phyloP scores from a whole-genome alignment of 2,888 invertebrate species.

The Eilema griseolum region DNA sequence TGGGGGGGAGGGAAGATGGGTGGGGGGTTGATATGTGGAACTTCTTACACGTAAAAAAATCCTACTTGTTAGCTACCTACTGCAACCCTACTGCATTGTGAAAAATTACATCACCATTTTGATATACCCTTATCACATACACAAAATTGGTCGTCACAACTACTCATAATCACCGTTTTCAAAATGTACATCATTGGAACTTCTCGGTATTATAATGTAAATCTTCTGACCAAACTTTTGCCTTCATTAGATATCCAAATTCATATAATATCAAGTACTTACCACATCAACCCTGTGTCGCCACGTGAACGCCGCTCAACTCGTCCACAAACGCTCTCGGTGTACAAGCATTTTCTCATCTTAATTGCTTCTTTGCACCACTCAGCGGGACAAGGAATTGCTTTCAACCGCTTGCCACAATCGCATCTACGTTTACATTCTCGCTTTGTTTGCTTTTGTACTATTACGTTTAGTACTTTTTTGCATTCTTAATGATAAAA shows the following conservation, averaged over 20 bases:
- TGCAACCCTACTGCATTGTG: no score
- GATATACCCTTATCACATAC: no score
- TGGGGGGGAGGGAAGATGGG: no score
- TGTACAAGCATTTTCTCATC: slow-evolving; percentile 59
- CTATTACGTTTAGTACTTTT: slow-evolving; percentile 44
- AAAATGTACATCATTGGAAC: no score
- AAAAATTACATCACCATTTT: no score
- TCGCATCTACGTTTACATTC: slow-evolving; percentile 48
- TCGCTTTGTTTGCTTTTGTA: slow-evolving; percentile 46
- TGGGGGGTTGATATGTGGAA: no score
- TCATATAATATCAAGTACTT: not conserved
- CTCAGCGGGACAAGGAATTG: slow-evolving; percentile 66
- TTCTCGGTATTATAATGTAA: no score
- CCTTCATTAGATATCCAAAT: not conserved
- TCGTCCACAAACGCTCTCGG: slow-evolving; percentile 42
- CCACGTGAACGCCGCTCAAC: slow-evolving; percentile 46
- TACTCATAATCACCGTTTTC: no score
- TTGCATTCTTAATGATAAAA: slow-evolving; percentile 31
- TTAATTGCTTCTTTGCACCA: slow-evolving; percentile 68
- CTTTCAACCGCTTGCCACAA: slow-evolving; percentile 63
- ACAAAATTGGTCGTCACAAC: no score
- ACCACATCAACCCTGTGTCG: not conserved
- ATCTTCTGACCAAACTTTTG: no score
- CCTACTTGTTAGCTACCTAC: no score
- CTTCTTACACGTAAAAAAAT: no score